Percentiles rank a stretch among this genome's conserved stretches.
Evolutionary conservation across 2,797 vertebrate genomes (phyloP).

Genomic region (Melanotaenia trifasciata): DNA sequence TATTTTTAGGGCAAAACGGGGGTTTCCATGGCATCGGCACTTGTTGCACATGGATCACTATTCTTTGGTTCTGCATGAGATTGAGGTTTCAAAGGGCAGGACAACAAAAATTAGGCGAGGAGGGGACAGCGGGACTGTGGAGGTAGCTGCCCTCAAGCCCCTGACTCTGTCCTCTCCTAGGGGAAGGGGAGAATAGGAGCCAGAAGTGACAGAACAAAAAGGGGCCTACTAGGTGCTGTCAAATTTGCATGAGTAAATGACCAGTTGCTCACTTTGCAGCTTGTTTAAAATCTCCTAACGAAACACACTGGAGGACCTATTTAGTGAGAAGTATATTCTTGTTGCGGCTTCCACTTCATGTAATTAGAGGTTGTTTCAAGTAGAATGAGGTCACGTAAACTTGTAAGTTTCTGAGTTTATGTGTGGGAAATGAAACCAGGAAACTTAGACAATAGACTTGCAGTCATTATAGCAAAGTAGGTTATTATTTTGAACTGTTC

Average conservation of each 20-base stretch:
- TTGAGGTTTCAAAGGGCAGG: slow-evolving; percentile 85
- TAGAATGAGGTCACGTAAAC: slow-evolving; percentile 76
- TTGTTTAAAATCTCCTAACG: slow-evolving; percentile 56
- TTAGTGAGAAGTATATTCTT: slow-evolving; percentile 74
- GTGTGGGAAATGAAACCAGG: slow-evolving; percentile 81
- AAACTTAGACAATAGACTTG: slow-evolving; percentile 81
- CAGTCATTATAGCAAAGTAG: slow-evolving; percentile 68
- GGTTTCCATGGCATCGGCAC: slow-evolving; percentile 95
- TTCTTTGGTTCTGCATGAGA: slow-evolving; percentile 87
- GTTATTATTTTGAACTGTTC: slow-evolving; percentile 77
- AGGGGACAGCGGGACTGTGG: slow-evolving; percentile 79
- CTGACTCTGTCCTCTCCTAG: slow-evolving; percentile 77
- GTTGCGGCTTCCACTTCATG: slow-evolving; percentile 78
- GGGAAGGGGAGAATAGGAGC: slow-evolving; percentile 83
- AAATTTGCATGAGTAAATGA: slow-evolving; percentile 85
- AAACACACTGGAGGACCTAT: slow-evolving; percentile 51
- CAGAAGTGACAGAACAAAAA: slow-evolving; percentile 82
- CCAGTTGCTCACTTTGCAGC: slow-evolving; percentile 81
- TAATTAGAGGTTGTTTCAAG: slow-evolving; percentile 83
- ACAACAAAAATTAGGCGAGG: slow-evolving; percentile 86
- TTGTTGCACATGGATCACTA: slow-evolving; percentile 89
- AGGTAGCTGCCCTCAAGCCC: slow-evolving; percentile 88
- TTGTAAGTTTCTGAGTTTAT: slow-evolving; percentile 78
- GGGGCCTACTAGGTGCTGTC: slow-evolving; percentile 83
- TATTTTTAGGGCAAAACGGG: slow-evolving; percentile 91